phyloP scores from a whole-genome alignment of 2,113 vertebrate species.

The Mugil cephalus region DNA sequence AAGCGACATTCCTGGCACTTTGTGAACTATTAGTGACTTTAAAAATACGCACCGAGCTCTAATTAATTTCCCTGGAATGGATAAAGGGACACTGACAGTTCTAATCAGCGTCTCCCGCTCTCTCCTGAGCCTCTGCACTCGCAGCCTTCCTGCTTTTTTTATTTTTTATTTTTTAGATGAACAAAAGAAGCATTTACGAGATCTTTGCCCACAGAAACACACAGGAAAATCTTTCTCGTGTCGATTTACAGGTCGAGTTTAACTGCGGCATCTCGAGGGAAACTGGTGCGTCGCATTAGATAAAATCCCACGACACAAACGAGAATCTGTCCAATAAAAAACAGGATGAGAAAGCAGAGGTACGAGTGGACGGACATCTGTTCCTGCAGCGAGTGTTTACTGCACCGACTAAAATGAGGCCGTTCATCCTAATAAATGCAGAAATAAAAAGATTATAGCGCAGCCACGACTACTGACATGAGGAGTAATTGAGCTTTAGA shows the following conservation, averaged over 20 bases:
- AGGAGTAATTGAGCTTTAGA: no score
- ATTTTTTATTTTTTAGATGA: no score
- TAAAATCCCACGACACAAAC: not conserved
- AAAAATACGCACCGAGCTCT: constrained; percentile 61
- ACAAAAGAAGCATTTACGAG: constrained; percentile 35
- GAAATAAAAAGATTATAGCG: no score
- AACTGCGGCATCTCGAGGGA: constrained; percentile 4
- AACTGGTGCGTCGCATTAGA: constrained; percentile 1
- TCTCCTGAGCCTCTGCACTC: not conserved
- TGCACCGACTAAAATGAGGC: no score
- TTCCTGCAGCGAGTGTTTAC: not conserved
- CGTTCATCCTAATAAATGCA: no score
- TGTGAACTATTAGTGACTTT: constrained; percentile 65
- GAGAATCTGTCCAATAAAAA: not conserved
- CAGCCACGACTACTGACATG: no score
- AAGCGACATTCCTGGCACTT: constrained; percentile 52
- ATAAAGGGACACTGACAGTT: constrained; percentile 50
- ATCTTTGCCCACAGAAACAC: constrained; percentile 13
- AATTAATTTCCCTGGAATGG: constrained; percentile 61
- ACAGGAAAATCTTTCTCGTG: constrained; percentile 2
- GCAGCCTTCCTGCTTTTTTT: constrained; percentile 26
- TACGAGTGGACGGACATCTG: not conserved
- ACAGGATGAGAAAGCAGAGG: not conserved
- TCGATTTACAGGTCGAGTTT: constrained; percentile 18
- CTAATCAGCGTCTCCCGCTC: constrained; percentile 26